These are phyloP conservation scores for Oostethus manadensis DNA, from an alignment of 2,113 vertebrate species.

Conservation along the genomic window DNA sequence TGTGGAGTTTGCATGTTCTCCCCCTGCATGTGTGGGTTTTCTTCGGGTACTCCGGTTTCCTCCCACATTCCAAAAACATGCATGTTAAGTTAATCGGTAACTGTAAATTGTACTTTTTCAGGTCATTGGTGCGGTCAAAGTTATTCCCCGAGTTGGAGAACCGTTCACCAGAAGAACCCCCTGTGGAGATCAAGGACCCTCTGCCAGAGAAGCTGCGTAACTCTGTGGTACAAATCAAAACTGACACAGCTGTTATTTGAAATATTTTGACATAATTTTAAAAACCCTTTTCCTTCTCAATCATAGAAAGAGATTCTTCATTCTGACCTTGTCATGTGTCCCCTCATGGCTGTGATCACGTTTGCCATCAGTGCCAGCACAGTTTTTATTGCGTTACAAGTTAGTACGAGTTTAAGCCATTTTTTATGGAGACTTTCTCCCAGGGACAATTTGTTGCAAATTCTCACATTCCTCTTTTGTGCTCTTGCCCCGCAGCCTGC, in stretches of 20 bases:
- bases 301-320: conserved; percentile 83
- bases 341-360: conserved; percentile 83
- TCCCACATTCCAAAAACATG: too few species aligned
- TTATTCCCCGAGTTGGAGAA: conserved; percentile 83
- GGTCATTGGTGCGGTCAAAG: conserved; percentile 82
- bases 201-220: conserved; percentile 82
- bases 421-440: background rate
- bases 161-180: conserved; percentile 77
- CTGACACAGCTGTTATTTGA: background rate
- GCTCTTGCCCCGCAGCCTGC: conserved; percentile 71
- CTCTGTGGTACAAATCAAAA: conserved; percentile 75
- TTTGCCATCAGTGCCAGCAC: conserved; percentile 91
- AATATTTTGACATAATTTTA: background rate
- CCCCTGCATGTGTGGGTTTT: too few species aligned
- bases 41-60: too few species aligned
- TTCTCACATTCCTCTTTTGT: conserved; percentile 1
- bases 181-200: conserved; percentile 82
- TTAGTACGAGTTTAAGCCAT: conserved; percentile 44
- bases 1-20: too few species aligned
- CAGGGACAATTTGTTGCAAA: background rate
- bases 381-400: conserved; percentile 87
- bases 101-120: conserved; percentile 37
- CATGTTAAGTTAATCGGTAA: too few species aligned
- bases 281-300: conserved; percentile 2
- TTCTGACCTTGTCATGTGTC: conserved; percentile 86